phyloP scores from a whole-genome alignment of 2,888 invertebrate genomes.

The Anorthoa munda region DNA sequence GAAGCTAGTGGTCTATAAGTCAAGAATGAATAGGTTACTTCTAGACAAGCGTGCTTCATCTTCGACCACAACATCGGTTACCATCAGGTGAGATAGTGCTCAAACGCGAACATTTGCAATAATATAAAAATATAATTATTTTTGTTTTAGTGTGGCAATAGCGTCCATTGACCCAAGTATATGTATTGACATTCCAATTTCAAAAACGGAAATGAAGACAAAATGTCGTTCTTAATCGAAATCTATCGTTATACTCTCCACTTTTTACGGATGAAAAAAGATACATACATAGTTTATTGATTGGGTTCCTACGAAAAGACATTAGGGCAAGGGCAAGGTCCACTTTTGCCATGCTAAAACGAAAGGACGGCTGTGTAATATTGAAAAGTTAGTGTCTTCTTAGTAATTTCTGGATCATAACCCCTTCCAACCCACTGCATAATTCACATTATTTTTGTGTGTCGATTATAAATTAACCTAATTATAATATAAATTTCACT shows the following conservation, averaged over 20 bases:
- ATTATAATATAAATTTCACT: not conserved
- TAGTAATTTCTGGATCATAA: not conserved
- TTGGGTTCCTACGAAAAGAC: not conserved
- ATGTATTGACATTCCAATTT: no score
- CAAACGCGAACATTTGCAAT: no score
- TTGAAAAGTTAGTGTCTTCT: not conserved
- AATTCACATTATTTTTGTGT: not conserved
- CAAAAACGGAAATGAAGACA: no score
- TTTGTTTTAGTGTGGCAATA: no score
- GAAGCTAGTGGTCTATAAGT: no score
- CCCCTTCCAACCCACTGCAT: not conserved
- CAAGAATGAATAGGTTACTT: no score
- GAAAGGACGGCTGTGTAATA: not conserved
- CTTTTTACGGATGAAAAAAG: not conserved
- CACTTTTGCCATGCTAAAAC: not conserved
- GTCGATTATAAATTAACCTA: conserved; percentile 8
- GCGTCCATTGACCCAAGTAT: no score
- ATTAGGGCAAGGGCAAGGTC: not conserved
- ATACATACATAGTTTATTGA: not conserved
- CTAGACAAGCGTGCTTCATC: no score
- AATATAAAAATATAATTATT: no score
- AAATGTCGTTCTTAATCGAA: not conserved
- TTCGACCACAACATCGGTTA: no score
- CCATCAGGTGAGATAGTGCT: no score
- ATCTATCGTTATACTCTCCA: not conserved